These are phyloP conservation scores for Melanostigma gelatinosum DNA, from an alignment of 2,113 vertebrate species.

Conservation along the genomic window DNA sequence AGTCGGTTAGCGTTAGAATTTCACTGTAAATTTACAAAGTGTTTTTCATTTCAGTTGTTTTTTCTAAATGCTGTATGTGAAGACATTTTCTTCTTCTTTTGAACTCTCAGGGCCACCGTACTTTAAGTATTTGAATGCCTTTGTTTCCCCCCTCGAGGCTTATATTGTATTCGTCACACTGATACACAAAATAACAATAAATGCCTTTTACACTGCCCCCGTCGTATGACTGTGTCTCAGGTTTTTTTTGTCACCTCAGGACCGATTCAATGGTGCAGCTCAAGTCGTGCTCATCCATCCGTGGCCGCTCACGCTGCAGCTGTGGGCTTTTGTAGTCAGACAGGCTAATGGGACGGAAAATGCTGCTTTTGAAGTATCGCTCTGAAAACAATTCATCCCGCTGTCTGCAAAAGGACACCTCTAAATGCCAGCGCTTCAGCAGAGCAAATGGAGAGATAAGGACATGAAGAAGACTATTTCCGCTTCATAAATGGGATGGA, in stretches of 20 bases:
- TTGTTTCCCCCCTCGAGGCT: background rate
- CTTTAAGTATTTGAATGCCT: background rate
- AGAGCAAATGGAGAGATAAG: slow-evolving; percentile 46
- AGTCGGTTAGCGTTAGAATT: no score
- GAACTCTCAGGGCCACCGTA: background rate
- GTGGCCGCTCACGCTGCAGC: slow-evolving; percentile 1
- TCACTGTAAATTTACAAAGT: no score
- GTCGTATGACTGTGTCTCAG: background rate
- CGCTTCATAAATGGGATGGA: background rate
- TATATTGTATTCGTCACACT: slow-evolving; percentile 16
- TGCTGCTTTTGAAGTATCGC: slow-evolving; percentile 48
- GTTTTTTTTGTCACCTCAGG: background rate
- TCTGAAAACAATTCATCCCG: slow-evolving; percentile 44
- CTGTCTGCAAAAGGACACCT: slow-evolving; percentile 59
- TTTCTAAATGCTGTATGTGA: background rate
- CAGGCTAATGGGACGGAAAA: slow-evolving; percentile 70
- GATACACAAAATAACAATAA: slow-evolving; percentile 48
- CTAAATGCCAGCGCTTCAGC: slow-evolving; percentile 57
- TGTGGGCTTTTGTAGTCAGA: slow-evolving; percentile 34
- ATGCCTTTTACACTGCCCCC: slow-evolving; percentile 25
- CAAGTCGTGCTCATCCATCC: background rate
- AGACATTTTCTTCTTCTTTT: background rate
- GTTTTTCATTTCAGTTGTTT: background rate
- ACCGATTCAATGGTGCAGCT: slow-evolving; percentile 7
- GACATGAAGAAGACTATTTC: slow-evolving; percentile 50